Conservation (phyloP, 2,797 vertebrate genomes). For the Urosaurus nigricauda region DNA sequence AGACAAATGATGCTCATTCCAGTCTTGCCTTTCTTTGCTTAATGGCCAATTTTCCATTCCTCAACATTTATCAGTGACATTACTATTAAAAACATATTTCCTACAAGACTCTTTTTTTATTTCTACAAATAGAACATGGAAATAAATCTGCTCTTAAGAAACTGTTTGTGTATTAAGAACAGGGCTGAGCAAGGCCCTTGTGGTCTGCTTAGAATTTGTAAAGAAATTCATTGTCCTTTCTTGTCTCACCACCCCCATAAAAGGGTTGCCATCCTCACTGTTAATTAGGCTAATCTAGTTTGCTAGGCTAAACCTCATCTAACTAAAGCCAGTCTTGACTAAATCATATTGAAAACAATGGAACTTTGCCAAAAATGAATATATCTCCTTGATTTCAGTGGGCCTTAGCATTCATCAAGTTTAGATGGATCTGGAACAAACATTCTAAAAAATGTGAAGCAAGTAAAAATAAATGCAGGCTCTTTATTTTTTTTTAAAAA, state of each 20-base stretch:
- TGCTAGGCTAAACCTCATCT: neutral
- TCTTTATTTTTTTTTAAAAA: neutral
- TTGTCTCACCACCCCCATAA: no score
- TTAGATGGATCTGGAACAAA: neutral
- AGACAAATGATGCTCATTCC: slow-evolving; percentile 75
- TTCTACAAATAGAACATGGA: slow-evolving; percentile 55
- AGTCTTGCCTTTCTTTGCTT: slow-evolving; percentile 72
- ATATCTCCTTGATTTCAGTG: neutral
- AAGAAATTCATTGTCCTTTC: neutral
- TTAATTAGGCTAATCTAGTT: neutral
- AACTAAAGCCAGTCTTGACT: neutral
- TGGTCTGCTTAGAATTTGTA: neutral
- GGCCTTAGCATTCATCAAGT: neutral
- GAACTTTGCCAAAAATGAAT: neutral
- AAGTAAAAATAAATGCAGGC: neutral
- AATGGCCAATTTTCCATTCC: slow-evolving; percentile 63
- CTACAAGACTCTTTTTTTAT: slow-evolving; percentile 64
- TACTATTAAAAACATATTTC: slow-evolving; percentile 75
- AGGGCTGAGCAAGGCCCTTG: neutral
- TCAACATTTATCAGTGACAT: slow-evolving; percentile 59
- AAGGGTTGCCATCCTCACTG: neutral
- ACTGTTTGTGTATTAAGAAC: fast-evolving
- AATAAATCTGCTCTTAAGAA: slow-evolving; percentile 62
- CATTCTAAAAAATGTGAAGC: neutral
- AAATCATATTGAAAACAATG: neutral